Percentiles rank a stretch among this genome's conserved stretches.
Evolutionary conservation across 2,888 invertebrate species (phyloP).

Genomic region (Morinoia aosen): DNA sequence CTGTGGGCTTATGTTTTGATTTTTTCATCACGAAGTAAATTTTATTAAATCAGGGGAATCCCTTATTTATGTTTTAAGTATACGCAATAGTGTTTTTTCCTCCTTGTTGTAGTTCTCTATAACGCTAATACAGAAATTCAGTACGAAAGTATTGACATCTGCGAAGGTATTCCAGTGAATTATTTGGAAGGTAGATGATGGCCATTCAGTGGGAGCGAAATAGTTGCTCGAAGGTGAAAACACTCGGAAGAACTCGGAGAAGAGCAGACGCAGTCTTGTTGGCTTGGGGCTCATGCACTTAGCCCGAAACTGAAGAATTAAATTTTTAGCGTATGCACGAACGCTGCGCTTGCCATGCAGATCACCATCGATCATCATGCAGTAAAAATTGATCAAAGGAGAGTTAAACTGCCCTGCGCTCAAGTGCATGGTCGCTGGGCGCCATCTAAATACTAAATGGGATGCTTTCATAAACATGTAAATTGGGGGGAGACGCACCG

Average conservation of each 20-base stretch:
- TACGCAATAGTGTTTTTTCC: too few relatives aligned
- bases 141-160: too few relatives aligned
- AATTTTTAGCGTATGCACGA: not conserved
- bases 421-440: not conserved
- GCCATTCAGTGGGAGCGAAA: not conserved
- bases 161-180: too few relatives aligned
- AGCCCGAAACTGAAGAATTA: not conserved
- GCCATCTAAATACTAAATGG: conserved; percentile 39
- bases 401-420: not conserved
- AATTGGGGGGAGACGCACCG: conserved; percentile 1
- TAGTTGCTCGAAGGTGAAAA: not conserved
- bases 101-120: too few relatives aligned
- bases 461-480: conserved; percentile 9
- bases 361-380: not conserved
- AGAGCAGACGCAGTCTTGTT: not conserved
- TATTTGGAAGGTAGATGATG: not conserved
- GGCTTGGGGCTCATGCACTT: not conserved
- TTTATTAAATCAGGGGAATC: too few relatives aligned
- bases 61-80: too few relatives aligned
- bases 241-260: not conserved
- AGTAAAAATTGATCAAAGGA: not conserved
- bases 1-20: too few relatives aligned
- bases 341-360: not conserved
- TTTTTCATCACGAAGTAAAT: too few relatives aligned
- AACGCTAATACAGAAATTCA: too few relatives aligned